phyloP scores from a whole-genome alignment of 2,113 vertebrate genomes.

The Hyperopisus bebe region DNA sequence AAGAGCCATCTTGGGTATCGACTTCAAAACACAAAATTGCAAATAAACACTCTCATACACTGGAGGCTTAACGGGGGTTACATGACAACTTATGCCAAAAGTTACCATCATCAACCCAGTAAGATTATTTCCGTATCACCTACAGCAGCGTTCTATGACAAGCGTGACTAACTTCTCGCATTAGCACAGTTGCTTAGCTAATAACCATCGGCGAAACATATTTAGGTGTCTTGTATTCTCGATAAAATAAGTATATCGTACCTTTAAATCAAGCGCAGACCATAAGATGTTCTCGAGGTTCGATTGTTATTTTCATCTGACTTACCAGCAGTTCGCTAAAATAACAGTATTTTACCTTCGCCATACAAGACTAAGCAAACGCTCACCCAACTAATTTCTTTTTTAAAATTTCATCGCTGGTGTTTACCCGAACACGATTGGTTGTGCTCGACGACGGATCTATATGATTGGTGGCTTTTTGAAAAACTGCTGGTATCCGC shows the following conservation, averaged over 20 bases:
- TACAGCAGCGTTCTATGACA: not conserved
- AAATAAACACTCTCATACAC: not conserved
- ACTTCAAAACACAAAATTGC: not conserved
- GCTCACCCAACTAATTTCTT: not conserved
- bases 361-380: not conserved
- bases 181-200: not conserved
- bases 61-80: not conserved
- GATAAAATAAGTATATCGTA: not conserved
- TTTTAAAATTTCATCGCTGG: constrained; percentile 31
- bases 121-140: not conserved
- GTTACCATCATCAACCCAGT: not conserved
- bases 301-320: not conserved
- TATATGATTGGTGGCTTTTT: constrained; percentile 10
- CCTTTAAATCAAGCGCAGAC: constrained; percentile 11
- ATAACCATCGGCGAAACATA: not conserved
- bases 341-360: not conserved
- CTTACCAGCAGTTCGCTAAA: not conserved
- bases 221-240: not conserved
- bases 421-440: not conserved
- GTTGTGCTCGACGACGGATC: not conserved
- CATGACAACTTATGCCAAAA: not conserved
- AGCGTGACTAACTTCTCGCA: not conserved
- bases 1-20: constrained; percentile 52
- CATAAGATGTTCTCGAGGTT: not conserved
- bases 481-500: not conserved